A percentile compares a stretch with the other conserved stretches of the same genome.
phyloP scores from a whole-genome alignment of 2,797 vertebrate genomes.

The Chiloscyllium punctatum region DNA sequence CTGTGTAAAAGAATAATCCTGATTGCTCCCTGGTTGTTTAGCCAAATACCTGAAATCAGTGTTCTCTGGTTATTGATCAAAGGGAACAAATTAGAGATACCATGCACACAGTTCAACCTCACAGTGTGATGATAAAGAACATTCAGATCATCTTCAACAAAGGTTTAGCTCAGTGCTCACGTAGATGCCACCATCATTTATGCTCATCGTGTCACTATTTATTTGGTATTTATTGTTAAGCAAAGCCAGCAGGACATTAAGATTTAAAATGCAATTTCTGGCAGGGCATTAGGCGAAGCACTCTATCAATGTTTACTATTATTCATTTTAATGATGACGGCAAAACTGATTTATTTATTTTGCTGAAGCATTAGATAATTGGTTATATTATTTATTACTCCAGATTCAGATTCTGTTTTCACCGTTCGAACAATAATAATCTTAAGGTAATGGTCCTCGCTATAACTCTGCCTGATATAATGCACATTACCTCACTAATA shows the following conservation, averaged over 20 bases:
- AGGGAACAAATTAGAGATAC: neutral
- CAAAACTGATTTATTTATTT: constrained; percentile 36
- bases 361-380: constrained; percentile 37
- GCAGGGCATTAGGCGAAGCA: constrained; percentile 26
- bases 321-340: constrained; percentile 32
- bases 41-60: neutral
- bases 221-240: constrained; percentile 34
- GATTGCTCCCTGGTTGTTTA: neutral
- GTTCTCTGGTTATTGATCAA: neutral
- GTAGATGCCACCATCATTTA: neutral
- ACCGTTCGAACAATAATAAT: constrained; percentile 29
- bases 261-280: constrained; percentile 38
- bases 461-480: constrained; percentile 6
- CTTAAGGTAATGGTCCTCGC: constrained; percentile 17
- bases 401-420: constrained; percentile 32
- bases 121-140: too few relatives aligned
- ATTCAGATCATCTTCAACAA: neutral
- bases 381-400: constrained; percentile 36
- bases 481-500: constrained; percentile 9
- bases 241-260: constrained; percentile 27
- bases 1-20: neutral
- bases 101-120: too few relatives aligned
- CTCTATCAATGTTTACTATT: constrained; percentile 30
- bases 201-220: constrained; percentile 21
- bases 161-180: neutral